These are phyloP conservation scores for Cataglyphis altisquamis DNA, from an alignment of 2,888 invertebrate species.

Conservation along the genomic window DNA sequence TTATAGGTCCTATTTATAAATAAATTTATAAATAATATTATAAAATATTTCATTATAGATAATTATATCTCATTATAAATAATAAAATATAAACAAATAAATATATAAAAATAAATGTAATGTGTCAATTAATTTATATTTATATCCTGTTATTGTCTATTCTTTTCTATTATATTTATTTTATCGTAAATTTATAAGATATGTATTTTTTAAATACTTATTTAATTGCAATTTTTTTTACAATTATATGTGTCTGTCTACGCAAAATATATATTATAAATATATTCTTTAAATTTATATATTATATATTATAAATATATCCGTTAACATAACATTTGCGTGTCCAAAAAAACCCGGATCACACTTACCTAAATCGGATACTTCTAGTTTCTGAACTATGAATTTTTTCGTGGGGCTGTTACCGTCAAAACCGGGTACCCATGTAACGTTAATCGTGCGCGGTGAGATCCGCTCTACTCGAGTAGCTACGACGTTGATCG, in stretches of 20 bases:
- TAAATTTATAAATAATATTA: neutral
- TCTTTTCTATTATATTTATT: neutral
- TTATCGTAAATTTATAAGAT: neutral
- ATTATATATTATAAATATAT: neutral
- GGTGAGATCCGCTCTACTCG: slow-evolving; percentile 90
- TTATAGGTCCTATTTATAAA: slow-evolving; percentile 90
- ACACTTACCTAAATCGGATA: slow-evolving; percentile 93
- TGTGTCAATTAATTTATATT: neutral
- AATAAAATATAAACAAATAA: slow-evolving; percentile 36
- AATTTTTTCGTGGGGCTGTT: slow-evolving; percentile 98
- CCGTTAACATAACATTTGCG: neutral
- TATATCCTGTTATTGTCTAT: neutral
- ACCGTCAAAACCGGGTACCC: slow-evolving; percentile 99
- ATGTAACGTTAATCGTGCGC: slow-evolving; percentile 95
- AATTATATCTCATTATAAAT: neutral
- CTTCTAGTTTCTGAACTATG: slow-evolving; percentile 96
- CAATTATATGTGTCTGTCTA: neutral
- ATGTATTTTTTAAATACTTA: neutral
- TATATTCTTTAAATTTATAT: neutral
- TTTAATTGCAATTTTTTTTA: neutral
- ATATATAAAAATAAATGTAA: neutral
- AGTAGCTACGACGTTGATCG: slow-evolving; percentile 93
- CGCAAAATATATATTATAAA: neutral
- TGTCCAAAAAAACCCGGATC: neutral
- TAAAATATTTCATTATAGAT: neutral